Conservation (phyloP, 2,888 invertebrate genomes). For the Acanthopleura granulata region DNA sequence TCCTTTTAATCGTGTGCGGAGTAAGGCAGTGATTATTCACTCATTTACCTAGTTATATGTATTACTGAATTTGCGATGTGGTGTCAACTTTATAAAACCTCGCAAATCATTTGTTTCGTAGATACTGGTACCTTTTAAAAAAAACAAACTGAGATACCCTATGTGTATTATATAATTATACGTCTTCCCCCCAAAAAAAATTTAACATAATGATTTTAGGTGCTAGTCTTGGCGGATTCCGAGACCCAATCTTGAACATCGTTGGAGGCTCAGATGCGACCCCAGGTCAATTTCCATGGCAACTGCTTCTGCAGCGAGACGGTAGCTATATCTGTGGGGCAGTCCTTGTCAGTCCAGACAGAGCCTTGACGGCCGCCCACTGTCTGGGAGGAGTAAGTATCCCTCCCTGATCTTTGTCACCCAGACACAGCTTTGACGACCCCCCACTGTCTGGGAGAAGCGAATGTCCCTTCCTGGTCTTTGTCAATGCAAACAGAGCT, state of each 20-base stretch:
- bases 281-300: constrained; percentile 1
- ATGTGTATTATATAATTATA: no score
- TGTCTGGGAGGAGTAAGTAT: background rate
- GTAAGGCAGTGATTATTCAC: no score
- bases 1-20: no score
- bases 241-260: constrained; percentile 12
- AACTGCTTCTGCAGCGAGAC: background rate
- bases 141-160: no score
- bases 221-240: background rate
- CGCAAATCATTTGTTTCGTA: no score
- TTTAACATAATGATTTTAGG: no score
- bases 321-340: background rate
- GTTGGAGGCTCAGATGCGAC: background rate
- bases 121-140: no score
- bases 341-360: background rate
- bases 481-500: no score
- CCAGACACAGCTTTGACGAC: background rate
- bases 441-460: background rate
- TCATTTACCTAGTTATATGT: no score
- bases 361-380: constrained; percentile 1
- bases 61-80: no score
- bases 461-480: background rate
- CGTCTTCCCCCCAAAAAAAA: no score
- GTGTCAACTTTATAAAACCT: no score
- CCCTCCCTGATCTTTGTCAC: background rate